These are phyloP conservation scores for Clarias fuscus DNA, from an alignment of 2,797 vertebrate genomes.

Conservation along the genomic window DNA sequence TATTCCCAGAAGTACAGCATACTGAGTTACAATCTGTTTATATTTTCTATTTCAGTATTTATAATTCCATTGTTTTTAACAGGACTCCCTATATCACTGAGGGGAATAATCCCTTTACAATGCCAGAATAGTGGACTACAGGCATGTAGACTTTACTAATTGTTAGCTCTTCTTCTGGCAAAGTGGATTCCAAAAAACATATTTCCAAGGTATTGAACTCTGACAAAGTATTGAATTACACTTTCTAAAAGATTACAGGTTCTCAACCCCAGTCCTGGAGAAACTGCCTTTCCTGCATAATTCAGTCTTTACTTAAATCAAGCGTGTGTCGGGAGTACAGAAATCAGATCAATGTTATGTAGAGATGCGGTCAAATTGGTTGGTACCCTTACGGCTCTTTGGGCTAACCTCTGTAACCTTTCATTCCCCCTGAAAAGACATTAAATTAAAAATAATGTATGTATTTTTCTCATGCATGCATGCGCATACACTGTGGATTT, in stretches of 20 bases:
- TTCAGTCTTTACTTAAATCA: background rate
- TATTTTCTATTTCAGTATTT: conserved; percentile 1
- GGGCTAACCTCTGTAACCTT: no score
- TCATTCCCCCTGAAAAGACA: no score
- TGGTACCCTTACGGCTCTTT: no score
- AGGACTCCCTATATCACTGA: background rate
- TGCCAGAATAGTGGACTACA: background rate
- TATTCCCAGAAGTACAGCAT: background rate
- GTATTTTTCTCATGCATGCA: no score
- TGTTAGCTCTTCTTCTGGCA: background rate
- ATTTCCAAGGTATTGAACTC: no score
- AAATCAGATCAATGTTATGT: background rate
- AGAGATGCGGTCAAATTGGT: no score
- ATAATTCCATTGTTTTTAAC: conserved; percentile 1
- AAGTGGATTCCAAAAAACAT: background rate
- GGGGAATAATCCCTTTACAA: background rate
- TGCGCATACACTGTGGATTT: no score
- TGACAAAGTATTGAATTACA: background rate
- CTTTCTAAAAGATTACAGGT: background rate
- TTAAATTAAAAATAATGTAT: no score
- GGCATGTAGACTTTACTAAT: background rate
- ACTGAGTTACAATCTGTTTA: conserved; percentile 5
- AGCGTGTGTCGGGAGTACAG: no score
- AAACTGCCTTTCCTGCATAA: background rate
- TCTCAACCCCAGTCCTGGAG: background rate